Evolutionary conservation across 2,113 vertebrate genomes (phyloP).

Genomic region (Balaeniceps rex): DNA sequence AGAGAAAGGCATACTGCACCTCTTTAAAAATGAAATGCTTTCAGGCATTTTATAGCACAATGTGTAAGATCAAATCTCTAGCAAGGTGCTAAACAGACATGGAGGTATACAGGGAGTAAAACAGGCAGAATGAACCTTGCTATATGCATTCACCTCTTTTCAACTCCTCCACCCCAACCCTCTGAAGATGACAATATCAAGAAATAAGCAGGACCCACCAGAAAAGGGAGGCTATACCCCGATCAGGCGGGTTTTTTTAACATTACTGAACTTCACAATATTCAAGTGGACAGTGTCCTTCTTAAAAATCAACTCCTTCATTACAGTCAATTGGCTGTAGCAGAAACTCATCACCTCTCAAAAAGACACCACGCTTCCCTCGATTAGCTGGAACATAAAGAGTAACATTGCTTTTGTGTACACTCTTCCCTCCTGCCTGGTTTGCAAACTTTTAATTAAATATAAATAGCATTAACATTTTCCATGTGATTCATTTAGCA

Average conservation of each 20-base stretch:
- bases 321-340: not conserved
- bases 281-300: not conserved
- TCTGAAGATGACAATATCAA: not conserved
- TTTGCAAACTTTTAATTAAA: constrained; percentile 12
- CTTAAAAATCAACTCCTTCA: not conserved
- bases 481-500: not conserved
- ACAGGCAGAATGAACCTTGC: not conserved
- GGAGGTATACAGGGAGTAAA: not conserved
- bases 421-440: not conserved
- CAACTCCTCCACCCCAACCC: not conserved
- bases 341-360: not conserved
- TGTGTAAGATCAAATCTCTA: not conserved
- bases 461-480: constrained; percentile 13
- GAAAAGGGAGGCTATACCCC: not conserved
- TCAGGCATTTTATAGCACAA: not conserved
- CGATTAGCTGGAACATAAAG: not conserved
- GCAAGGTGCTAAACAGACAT: not conserved
- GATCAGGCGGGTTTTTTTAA: not conserved
- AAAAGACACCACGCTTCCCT: not conserved
- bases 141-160: not conserved
- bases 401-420: not conserved
- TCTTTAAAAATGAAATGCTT: not conserved
- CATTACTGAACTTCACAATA: not conserved
- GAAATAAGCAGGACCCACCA: not conserved
- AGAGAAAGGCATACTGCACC: not conserved